A percentile compares a stretch with the other conserved stretches of the same genome.
Conservation (phyloP, 2,888 invertebrate species). For the Petrolisthes manimaculis region DNA sequence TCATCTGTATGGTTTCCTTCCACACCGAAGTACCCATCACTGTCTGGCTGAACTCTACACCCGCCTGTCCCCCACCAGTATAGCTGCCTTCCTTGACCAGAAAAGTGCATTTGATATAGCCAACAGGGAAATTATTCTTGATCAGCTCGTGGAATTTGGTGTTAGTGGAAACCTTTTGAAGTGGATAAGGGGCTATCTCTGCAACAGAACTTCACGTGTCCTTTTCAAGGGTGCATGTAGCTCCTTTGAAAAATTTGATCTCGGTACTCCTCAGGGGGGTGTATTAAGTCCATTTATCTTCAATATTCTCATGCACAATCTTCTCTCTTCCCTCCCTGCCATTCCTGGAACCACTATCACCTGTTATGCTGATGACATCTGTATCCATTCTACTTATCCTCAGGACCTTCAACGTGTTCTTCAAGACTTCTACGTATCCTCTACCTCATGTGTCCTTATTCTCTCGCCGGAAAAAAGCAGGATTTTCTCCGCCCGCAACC, state of each 20-base stretch:
- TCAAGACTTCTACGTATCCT: too few species aligned
- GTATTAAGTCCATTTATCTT: background rate
- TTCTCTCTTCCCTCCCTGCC: too few species aligned
- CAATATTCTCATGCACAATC: too few species aligned
- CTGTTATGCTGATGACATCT: background rate
- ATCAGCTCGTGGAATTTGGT: conserved; percentile 8
- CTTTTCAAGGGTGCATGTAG: conserved; percentile 10
- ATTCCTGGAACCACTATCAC: too few species aligned
- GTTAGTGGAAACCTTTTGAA: background rate
- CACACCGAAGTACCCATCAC: too few species aligned
- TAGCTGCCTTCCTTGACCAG: background rate
- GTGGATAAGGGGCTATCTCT: background rate
- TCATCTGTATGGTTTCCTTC: background rate
- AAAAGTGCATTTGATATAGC: background rate
- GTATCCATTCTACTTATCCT: background rate
- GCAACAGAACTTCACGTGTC: background rate
- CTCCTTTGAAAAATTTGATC: background rate
- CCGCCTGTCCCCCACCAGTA: background rate
- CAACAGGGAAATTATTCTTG: background rate
- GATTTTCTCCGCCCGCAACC: background rate
- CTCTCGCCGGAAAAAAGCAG: too few species aligned
- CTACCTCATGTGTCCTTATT: background rate
- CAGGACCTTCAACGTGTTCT: background rate
- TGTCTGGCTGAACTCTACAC: too few species aligned
- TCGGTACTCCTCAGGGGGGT: too few species aligned